Evolutionary conservation across 2,888 invertebrate species (phyloP), one percentile per base, ranked within the genome.

Genomic region (Cynaeus angustus): DNA sequence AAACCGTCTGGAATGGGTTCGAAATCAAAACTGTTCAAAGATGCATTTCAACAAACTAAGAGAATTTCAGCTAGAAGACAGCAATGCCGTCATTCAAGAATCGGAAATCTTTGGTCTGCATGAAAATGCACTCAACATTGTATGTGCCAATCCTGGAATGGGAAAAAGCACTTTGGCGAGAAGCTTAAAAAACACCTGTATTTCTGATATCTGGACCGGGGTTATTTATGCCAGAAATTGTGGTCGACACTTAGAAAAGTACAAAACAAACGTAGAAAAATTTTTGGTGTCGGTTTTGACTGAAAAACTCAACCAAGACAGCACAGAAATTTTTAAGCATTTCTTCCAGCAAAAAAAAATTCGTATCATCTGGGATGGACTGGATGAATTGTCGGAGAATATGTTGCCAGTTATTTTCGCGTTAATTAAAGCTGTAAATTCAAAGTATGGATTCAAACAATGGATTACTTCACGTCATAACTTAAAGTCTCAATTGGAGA

Each of bases 121-220:
- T 12, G 28, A 33, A 28, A 50, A 50, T 12, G 9, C n/a, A 3
- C 7, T 53, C 13, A 53, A 53, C 14, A 13, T 53, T 13, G 13
- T 53, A 8, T 53, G 52, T 33, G 52, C 26, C 2, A 37, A 53
- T 7, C 13, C 37, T 9, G 52, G 52, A 53, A 53, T 53, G 52
- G 52, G 52, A 10, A 53, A 53, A 33, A 53, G 28, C 5, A 28
- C 28, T 12, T 30, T 53, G 13, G 13, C 33, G 12, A 30, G 33
- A 33, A 53, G 37, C 33, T 14, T 53, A 12, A 53, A 53, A 53
- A 53, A 30, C 10, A 53, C 13, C 14, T 13, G 37, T 33, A 13
- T 13, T 14, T 37, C 33, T 12, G 6, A 30, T 30, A 5, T n/a
- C 5, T 33, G 52, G 52, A 53, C 52, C 8, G 13, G 30, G 3